phyloP scores from a whole-genome alignment of 37 sponge, comb jelly and placozoan species.

The Theonella swinhoei region DNA sequence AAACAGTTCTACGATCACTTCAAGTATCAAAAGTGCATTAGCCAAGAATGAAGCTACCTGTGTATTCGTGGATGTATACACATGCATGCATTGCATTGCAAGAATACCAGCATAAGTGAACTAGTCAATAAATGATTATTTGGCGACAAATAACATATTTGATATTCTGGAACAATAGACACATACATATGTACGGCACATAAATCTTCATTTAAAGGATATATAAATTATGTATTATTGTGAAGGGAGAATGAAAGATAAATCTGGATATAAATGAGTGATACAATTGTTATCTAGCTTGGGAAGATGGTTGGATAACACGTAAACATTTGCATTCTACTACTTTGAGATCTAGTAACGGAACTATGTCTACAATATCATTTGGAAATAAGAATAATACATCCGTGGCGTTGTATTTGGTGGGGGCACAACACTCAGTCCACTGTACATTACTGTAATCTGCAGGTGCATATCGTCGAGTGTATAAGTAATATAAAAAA shows the following conservation, averaged over 20 bases:
- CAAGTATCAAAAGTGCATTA: background rate
- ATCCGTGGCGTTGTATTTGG: background rate
- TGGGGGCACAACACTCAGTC: background rate
- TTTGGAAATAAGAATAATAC: background rate
- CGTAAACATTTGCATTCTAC: background rate
- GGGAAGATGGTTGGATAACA: background rate
- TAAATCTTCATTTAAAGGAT: too few relatives aligned
- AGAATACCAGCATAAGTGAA: too few relatives aligned
- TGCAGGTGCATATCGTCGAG: background rate
- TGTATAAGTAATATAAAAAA: background rate
- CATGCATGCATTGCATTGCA: too few relatives aligned
- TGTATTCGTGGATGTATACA: too few relatives aligned
- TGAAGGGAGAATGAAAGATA: background rate
- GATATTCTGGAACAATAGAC: too few relatives aligned
- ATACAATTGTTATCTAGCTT: background rate
- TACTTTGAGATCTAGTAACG: background rate
- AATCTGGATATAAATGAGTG: background rate
- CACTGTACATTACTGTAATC: background rate
- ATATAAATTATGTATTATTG: background rate
- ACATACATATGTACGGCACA: background rate
- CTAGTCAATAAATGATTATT: too few relatives aligned
- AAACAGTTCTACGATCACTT: too few relatives aligned
- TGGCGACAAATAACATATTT: too few relatives aligned
- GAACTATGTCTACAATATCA: background rate
- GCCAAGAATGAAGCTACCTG: too few relatives aligned